Conservation (phyloP, 1,140 invertebrate genomes). For the Holcopasites calliopsidis region DNA sequence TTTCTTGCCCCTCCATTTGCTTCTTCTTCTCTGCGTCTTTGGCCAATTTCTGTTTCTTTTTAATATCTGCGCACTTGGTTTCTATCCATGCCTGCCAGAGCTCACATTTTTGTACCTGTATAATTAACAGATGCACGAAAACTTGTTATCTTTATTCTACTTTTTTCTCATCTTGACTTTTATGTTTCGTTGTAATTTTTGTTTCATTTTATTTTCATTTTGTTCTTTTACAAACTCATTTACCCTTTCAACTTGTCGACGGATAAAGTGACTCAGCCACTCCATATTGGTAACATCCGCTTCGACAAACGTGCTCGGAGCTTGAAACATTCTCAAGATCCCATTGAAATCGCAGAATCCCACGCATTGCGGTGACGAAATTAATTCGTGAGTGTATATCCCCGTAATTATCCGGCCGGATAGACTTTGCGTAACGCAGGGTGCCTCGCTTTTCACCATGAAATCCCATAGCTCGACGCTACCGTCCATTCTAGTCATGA, state of each 20-base stretch:
- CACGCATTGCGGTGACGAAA: constrained; percentile 66
- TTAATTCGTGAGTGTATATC: constrained; percentile 66
- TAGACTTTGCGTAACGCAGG: constrained; percentile 66
- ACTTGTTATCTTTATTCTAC: too few relatives aligned
- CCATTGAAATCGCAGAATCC: constrained; percentile 81
- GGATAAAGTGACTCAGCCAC: constrained; percentile 69
- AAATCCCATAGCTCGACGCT: constrained; percentile 82
- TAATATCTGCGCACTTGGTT: constrained; percentile 32
- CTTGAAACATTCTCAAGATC: constrained; percentile 81
- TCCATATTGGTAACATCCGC: constrained; percentile 57
- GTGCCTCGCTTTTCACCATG: constrained; percentile 72
- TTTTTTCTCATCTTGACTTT: too few relatives aligned
- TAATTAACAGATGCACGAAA: not conserved
- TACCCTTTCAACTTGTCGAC: constrained; percentile 67
- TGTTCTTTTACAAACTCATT: not conserved
- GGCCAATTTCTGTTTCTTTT: constrained; percentile 41
- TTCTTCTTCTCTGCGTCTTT: constrained; percentile 49
- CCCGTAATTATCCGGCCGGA: constrained; percentile 73
- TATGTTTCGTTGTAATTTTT: too few relatives aligned
- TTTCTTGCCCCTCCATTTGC: constrained; percentile 42
- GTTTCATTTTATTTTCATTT: not conserved
- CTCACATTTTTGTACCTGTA: constrained; percentile 59
- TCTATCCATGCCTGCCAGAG: constrained; percentile 61
- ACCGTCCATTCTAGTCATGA: constrained; percentile 79
- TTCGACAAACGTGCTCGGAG: constrained; percentile 78